A percentile compares a stretch with the other conserved stretches of the same genome.
Conservation (phyloP, 1,140 invertebrate genomes). For the Venustaconcha ellipsiformis region DNA sequence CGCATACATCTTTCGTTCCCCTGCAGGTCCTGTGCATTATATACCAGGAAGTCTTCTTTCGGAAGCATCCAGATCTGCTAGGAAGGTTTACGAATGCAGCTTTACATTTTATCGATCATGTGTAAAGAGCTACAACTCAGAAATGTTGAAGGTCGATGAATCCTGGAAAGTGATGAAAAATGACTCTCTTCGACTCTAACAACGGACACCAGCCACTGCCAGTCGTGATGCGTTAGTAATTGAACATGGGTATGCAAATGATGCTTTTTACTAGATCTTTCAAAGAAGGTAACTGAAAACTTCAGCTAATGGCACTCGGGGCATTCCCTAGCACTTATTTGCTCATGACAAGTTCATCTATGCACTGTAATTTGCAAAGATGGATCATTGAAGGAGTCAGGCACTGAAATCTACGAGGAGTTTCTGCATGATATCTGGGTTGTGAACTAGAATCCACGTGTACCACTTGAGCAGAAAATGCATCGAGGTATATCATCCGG, state of each 20-base stretch:
- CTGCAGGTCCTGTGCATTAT: too few relatives aligned
- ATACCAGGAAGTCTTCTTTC: too few relatives aligned
- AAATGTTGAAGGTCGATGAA: not conserved
- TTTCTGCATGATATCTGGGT: too few relatives aligned
- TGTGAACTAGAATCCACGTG: not conserved
- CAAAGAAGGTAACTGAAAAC: not conserved
- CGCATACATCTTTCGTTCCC: too few relatives aligned
- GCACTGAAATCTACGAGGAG: too few relatives aligned
- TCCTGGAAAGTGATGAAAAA: not conserved
- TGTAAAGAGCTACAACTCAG: not conserved
- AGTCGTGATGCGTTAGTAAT: not conserved
- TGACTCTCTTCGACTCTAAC: not conserved
- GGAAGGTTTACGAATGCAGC: not conserved
- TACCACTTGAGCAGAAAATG: constrained; percentile 1
- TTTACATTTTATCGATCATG: not conserved
- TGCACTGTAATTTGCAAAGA: constrained; percentile 2
- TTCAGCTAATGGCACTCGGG: not conserved
- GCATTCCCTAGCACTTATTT: constrained; percentile 4
- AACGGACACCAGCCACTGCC: not conserved
- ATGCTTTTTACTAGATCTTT: constrained; percentile 1
- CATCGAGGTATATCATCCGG: constrained; percentile 1
- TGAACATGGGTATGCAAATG: constrained; percentile 10
- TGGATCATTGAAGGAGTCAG: not conserved
- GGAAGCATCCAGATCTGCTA: not conserved
- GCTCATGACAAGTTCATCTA: constrained; percentile 8